Percentiles rank a stretch among this genome's conserved stretches.
These are phyloP conservation scores for Micronisus gabar DNA, from an alignment of 2,113 vertebrate species.

Conservation along the genomic window DNA sequence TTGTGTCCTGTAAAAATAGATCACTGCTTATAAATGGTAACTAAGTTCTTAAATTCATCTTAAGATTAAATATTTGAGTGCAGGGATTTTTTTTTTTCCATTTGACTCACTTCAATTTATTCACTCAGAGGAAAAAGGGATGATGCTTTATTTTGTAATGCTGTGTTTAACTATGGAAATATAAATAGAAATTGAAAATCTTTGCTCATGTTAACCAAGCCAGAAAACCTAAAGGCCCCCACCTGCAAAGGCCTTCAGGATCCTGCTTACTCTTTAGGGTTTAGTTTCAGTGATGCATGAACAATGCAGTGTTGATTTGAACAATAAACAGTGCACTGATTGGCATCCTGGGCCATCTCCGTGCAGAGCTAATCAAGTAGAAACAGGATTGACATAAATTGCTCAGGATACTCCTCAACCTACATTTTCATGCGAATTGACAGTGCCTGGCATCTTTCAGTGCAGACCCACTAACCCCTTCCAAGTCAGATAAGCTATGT, in stretches of 20 bases:
- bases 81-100: neutral
- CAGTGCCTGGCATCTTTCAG: neutral
- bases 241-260: neutral
- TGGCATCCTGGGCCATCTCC: neutral
- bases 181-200: neutral
- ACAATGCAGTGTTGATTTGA: neutral
- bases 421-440: neutral
- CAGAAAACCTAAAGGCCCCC: neutral
- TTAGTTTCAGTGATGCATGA: neutral
- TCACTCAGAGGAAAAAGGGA: neutral
- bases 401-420: neutral
- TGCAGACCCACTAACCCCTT: neutral
- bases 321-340: neutral
- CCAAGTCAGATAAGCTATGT: neutral
- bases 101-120: neutral
- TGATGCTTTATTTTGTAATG: neutral
- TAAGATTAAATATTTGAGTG: neutral
- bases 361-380: neutral
- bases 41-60: neutral
- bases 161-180: neutral
- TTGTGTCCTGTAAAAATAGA: neutral
- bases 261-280: neutral
- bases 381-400: neutral
- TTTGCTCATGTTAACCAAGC: neutral
- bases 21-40: fast-evolving